phyloP scores from a whole-genome alignment of 1,140 invertebrate species.

The Elysia chlorotica region DNA sequence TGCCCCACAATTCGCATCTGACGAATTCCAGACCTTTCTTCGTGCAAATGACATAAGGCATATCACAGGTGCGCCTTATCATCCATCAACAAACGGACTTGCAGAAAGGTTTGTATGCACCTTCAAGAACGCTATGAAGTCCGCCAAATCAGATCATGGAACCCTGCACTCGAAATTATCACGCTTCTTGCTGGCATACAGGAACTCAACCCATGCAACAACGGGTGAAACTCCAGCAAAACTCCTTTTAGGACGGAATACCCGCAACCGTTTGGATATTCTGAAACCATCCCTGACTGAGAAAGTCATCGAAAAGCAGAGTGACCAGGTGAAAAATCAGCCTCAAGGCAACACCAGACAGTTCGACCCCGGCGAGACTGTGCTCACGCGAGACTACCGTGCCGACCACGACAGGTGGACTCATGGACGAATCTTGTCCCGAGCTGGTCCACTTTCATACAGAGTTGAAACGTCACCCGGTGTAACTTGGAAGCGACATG shows the following conservation, averaged over 20 bases:
- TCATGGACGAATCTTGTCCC: too few species aligned
- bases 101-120: constrained; percentile 29
- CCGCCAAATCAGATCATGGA: constrained; percentile 3
- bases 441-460: too few species aligned
- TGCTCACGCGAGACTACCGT: too few species aligned
- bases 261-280: background rate
- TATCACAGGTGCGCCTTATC: constrained; percentile 6
- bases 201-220: constrained; percentile 23
- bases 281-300: constrained; percentile 15
- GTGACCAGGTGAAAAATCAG: background rate
- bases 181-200: constrained; percentile 25
- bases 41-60: constrained; percentile 43
- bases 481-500: too few species aligned
- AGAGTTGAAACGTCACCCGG: too few species aligned
- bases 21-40: constrained; percentile 47
- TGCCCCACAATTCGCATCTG: constrained; percentile 49
- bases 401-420: too few species aligned
- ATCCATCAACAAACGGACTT: constrained; percentile 26
- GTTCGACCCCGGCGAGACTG: too few species aligned
- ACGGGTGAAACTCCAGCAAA: constrained; percentile 26
- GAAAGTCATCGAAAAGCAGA: constrained; percentile 4
- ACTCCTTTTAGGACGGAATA: constrained; percentile 20
- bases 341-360: too few species aligned
- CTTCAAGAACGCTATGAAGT: constrained; percentile 22
- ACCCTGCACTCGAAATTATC: constrained; percentile 1